Conservation (phyloP, 1,140 invertebrate genomes). For the Bombus soroeensis region DNA sequence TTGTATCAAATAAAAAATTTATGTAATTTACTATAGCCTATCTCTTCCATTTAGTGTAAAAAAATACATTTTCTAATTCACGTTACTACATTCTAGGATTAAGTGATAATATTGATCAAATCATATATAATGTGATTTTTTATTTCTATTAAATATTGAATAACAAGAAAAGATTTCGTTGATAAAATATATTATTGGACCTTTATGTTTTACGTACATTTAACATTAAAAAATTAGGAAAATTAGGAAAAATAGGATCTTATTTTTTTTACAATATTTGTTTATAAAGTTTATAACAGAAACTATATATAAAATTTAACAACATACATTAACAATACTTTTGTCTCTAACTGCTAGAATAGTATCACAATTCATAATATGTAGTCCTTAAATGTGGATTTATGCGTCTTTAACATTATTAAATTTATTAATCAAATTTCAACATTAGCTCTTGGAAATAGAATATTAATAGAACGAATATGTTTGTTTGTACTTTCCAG, state of each 20-base stretch:
- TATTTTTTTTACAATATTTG: conserved; percentile 10
- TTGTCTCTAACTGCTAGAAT: not conserved
- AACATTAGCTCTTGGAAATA: not conserved
- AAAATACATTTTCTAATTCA: not conserved
- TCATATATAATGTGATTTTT: conserved; percentile 17
- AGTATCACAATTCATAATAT: conserved; percentile 21
- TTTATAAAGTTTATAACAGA: not conserved
- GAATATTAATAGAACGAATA: not conserved
- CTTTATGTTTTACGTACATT: conserved; percentile 2
- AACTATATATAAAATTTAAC: conserved; percentile 20
- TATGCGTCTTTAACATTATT: no score
- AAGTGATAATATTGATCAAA: not conserved
- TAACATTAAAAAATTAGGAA: not conserved
- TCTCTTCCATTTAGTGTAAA: not conserved
- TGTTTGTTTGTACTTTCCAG: not conserved
- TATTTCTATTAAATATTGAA: conserved; percentile 42
- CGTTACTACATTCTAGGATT: not conserved
- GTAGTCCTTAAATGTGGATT: not conserved
- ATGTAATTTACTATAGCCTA: conserved; percentile 21
- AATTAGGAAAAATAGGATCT: conserved; percentile 9
- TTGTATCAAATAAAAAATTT: conserved; percentile 20
- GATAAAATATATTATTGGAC: conserved; percentile 5
- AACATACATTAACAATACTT: not conserved
- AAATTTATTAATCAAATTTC: not conserved
- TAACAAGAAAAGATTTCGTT: conserved; percentile 35